A percentile compares a stretch with the other conserved stretches of the same genome.
Evolutionary conservation across 2,797 vertebrate species (phyloP).

Genomic region (Trichosurus vulpecula): DNA sequence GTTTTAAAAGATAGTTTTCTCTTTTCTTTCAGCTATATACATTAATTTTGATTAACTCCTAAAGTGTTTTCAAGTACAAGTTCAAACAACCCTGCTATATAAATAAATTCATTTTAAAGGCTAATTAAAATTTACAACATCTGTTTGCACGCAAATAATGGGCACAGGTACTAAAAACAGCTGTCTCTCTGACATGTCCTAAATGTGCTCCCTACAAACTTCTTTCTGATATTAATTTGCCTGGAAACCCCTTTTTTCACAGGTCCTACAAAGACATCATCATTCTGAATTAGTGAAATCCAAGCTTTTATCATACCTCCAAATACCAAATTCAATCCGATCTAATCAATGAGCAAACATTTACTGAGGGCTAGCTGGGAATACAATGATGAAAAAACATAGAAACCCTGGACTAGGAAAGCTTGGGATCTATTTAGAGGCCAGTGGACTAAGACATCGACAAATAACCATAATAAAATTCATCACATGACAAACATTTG

Average conservation of each 20-base stretch:
- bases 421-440: neutral
- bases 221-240: slow-evolving; percentile 35
- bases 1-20: neutral
- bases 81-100: neutral
- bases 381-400: neutral
- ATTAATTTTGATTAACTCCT: neutral
- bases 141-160: slow-evolving; percentile 23
- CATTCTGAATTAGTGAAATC: neutral
- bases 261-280: slow-evolving; percentile 25
- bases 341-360: neutral
- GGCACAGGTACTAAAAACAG: neutral
- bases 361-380: neutral
- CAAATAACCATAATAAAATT: neutral
- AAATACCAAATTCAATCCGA: neutral
- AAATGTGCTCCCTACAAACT: neutral
- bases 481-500: neutral
- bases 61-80: slow-evolving; percentile 1
- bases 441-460: neutral
- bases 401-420: neutral
- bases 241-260: neutral
- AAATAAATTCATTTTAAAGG: neutral
- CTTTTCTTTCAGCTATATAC: neutral
- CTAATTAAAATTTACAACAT: neutral
- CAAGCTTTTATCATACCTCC: slow-evolving; percentile 11
- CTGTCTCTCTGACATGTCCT: neutral